Percentiles rank a stretch among this genome's conserved stretches.
phyloP scores from a whole-genome alignment of 2,797 vertebrate genomes.

The Morus bassanus region DNA sequence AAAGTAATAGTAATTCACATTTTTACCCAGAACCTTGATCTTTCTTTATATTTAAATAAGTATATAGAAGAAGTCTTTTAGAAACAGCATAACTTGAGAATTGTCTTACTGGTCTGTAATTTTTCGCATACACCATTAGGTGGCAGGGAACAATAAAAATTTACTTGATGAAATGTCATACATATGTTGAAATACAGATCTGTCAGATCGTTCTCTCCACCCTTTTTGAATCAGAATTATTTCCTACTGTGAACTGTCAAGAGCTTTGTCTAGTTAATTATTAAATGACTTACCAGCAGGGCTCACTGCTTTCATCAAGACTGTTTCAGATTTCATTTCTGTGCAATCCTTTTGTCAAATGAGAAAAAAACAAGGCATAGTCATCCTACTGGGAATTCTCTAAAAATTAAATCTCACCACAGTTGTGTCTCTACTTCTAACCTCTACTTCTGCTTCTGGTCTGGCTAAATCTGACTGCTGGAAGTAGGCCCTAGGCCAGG shows the following conservation, averaged over 20 bases:
- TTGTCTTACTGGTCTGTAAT: background rate
- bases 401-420: background rate
- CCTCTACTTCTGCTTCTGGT: background rate
- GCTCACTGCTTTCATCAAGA: background rate
- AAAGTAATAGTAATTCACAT: background rate
- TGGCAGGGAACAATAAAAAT: slow-evolving; percentile 50
- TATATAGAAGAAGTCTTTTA: background rate
- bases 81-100: background rate
- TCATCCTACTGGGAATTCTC: background rate
- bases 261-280: slow-evolving; percentile 5
- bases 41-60: background rate
- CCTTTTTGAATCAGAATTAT: slow-evolving; percentile 15
- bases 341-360: background rate
- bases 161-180: background rate
- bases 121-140: slow-evolving; percentile 12
- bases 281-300: slow-evolving; percentile 8
- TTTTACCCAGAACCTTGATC: background rate
- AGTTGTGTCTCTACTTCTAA: background rate
- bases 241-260: slow-evolving; percentile 27
- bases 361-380: background rate
- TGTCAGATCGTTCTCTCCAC: slow-evolving; percentile 3
- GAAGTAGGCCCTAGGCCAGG: background rate
- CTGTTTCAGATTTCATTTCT: background rate
- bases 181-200: background rate
- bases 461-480: background rate